Evolutionary conservation across 2,797 vertebrate species (phyloP), one percentile per base, ranked within the genome.

Genomic region (Chelonia mydas): DNA sequence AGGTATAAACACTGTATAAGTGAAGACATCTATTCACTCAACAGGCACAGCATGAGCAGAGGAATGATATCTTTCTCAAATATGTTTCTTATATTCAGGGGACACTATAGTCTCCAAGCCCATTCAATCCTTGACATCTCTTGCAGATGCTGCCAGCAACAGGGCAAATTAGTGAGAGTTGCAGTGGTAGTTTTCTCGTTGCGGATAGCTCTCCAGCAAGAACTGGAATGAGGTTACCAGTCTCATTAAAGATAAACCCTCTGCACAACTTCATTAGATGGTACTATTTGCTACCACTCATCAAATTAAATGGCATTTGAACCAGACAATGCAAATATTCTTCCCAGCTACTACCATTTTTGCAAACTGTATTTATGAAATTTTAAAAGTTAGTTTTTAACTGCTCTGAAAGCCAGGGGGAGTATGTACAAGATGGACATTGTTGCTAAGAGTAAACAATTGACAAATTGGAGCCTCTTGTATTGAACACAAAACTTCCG

Each of bases 371-470:
- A n/a, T 65, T 10, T 61, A 33, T 61, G 59, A 61, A 65, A 16
- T 65, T n/a, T n/a, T 33, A 61, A 61, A 65, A n/a, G 33, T n/a
- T 65, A 19, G 16, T 65, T 65, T 65, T 65, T 65, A 65, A n/a
- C 61, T n/a, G 8, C 61, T 65, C 61, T 17, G 33, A 65, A 65
- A 65, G 61, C 16, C 33, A n/a, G 16, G 7, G 55, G 7, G 16
- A 8, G n/a, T 88, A 47, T 33, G 19, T 83, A 76, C 50, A 81
- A 51, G 21, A 21, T n/a, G 47, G 27, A 23, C 57, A 84, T 55
- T 81, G 50, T 53, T 85, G 41, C 72, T 11, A 49, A 65, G 41
- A 96, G 80, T 31, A 95, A 95, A 85, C 31, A 61, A 61, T 7
- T 19, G 59, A 61, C 59, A 68, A 68, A 68, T 19, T 68, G 65